Percentiles rank a stretch among this genome's conserved stretches.
These are phyloP conservation scores for Protobothrops mucrosquamatus DNA, from an alignment of 2,113 vertebrate genomes.

Conservation along the genomic window DNA sequence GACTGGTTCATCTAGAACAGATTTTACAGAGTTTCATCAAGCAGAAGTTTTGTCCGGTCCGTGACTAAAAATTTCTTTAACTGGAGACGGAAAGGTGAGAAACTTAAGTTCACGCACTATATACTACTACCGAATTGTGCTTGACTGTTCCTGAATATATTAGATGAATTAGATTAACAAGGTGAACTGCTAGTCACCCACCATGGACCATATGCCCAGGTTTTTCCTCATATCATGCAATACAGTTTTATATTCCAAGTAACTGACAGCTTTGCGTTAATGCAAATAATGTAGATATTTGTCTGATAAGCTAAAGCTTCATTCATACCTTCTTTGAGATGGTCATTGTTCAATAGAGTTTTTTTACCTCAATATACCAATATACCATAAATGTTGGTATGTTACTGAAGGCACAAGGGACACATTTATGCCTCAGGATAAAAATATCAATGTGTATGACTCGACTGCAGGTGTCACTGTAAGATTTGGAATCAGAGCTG, in stretches of 20 bases:
- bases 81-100: background rate
- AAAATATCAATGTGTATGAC: conserved; percentile 12
- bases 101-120: background rate
- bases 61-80: background rate
- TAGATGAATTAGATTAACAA: background rate
- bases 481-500: conserved; percentile 63
- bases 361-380: conserved; percentile 10
- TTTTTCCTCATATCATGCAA: background rate
- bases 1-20: background rate
- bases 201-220: background rate
- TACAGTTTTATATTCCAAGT: background rate
- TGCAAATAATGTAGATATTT: background rate
- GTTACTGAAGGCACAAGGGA: background rate
- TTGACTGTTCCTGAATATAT: background rate
- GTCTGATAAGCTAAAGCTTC: conserved; percentile 3
- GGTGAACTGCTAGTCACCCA: background rate
- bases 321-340: conserved; percentile 16
- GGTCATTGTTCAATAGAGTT: conserved; percentile 29
- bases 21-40: background rate
- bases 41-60: background rate
- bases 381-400: rapidly evolving
- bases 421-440: background rate
- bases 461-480: conserved; percentile 78
- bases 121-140: background rate
- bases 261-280: background rate